Conservation (phyloP, 2,797 vertebrate genomes). For the Xiphorhynchus erythropygius region DNA sequence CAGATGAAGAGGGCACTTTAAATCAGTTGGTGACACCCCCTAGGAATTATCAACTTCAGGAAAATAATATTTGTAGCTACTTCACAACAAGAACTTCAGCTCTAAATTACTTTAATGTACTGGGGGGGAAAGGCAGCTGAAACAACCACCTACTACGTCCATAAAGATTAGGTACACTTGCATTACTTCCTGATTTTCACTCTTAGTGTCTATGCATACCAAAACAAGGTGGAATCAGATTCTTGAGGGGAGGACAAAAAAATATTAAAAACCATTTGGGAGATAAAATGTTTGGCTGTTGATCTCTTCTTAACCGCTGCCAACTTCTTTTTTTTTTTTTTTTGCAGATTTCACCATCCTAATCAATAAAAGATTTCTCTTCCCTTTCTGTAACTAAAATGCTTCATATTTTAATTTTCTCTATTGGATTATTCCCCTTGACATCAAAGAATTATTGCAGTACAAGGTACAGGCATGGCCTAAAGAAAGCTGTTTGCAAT, state of each 20-base stretch:
- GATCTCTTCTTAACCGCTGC: slow-evolving; percentile 5
- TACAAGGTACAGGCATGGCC: slow-evolving; percentile 33
- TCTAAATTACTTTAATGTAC: background rate
- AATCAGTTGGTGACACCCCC: background rate
- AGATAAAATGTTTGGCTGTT: background rate
- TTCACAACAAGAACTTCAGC: background rate
- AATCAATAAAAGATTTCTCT: slow-evolving; percentile 20
- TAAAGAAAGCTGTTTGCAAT: slow-evolving; percentile 49
- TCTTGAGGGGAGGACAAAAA: background rate
- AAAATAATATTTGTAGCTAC: slow-evolving; percentile 9
- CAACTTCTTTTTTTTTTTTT: background rate
- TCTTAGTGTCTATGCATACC: background rate
- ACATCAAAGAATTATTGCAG: slow-evolving; percentile 41
- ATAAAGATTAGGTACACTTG: background rate
- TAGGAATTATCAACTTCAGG: background rate
- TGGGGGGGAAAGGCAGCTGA: background rate
- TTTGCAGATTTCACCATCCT: background rate
- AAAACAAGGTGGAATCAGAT: background rate
- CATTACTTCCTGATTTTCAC: background rate
- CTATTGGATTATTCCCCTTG: slow-evolving; percentile 19
- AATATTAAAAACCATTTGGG: background rate
- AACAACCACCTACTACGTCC: background rate
- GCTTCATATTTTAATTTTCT: slow-evolving; percentile 40
- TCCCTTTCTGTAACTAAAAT: slow-evolving; percentile 16
- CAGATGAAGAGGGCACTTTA: background rate